phyloP scores from a whole-genome alignment of 2,113 vertebrate genomes.

The Ictidomys tridecemlineatus region DNA sequence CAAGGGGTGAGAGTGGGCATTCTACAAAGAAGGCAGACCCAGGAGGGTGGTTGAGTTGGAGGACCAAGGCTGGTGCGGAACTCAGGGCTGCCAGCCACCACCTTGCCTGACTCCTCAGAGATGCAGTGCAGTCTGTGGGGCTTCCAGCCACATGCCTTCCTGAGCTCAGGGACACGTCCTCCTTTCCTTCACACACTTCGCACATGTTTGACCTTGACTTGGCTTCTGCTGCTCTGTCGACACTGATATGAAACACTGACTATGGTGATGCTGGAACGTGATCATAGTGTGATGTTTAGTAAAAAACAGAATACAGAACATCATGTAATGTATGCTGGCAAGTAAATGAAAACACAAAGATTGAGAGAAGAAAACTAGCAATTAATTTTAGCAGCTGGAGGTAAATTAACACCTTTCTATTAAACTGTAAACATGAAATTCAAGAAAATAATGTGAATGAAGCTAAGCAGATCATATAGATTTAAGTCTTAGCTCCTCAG shows the following conservation, averaged over 20 bases:
- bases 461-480: not conserved
- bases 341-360: constrained; percentile 52
- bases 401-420: constrained; percentile 75
- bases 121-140: fast-evolving
- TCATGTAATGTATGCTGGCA: not conserved
- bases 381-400: constrained; percentile 76
- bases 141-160: fast-evolving
- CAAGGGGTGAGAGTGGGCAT: no score
- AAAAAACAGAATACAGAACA: not conserved
- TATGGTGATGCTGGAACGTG: not conserved
- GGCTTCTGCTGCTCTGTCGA: not conserved
- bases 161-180: fast-evolving
- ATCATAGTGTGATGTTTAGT: not conserved
- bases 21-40: not conserved
- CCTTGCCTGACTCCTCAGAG: no score
- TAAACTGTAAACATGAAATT: constrained; percentile 70
- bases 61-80: not conserved
- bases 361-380: constrained; percentile 51
- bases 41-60: no score
- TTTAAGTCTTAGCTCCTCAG: not conserved
- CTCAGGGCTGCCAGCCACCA: no score
- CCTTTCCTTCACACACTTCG: not conserved
- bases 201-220: not conserved
- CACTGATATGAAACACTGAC: not conserved
- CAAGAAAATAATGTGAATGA: constrained; percentile 9